Evolutionary conservation across 2,888 invertebrate species (phyloP), one percentile per base, ranked within the genome.

Genomic region (Pandemis corylana): DNA sequence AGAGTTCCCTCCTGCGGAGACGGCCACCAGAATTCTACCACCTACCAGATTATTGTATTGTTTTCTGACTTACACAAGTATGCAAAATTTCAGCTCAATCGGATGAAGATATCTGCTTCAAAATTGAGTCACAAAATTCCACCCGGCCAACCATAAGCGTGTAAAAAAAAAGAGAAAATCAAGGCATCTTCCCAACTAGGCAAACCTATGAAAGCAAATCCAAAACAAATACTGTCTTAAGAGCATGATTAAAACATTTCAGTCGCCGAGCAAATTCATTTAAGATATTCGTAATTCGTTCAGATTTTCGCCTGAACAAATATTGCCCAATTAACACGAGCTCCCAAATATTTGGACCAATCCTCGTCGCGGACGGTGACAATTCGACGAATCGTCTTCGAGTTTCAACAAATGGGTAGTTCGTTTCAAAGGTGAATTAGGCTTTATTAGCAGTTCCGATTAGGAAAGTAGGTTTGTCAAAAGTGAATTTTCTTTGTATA

Each of bases 301-400:
- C n/a, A 28, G 51, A 7, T 15, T 51, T 44, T 42, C 15, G 46
- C 10, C 51, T 10, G 7, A 41, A n/a, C 41, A 51, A 72, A 72
- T 67, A 72, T 51, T 51, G 66, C 10, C 36, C 51, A 72, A 66
- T 59, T 65, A 61, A 51, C 66, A 65, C 71, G 44, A 46, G 10
- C 56, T 44, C 5, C 15, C 56, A 56, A 71, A 65, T 46, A 71
- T 59, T 65, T 71, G 56, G 28, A 63, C 28, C 46, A 51, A 53
- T 64, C 56, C 20, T 20, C 9, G 51, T 6, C 12, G 20, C 56
- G 9, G 56, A 20, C 56, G 20, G 3, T 56, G 56, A 20, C 20
- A 9, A 9, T 56, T 56, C 56, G 9, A 20, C 56, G 20, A 56
- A 56, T 56, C 20, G 2, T 56, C 56, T 20, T 56, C 56, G 4